Percentiles rank a stretch among this genome's conserved stretches.
phyloP scores from a whole-genome alignment of 2,113 vertebrate species.

The Leucosticte australis region DNA sequence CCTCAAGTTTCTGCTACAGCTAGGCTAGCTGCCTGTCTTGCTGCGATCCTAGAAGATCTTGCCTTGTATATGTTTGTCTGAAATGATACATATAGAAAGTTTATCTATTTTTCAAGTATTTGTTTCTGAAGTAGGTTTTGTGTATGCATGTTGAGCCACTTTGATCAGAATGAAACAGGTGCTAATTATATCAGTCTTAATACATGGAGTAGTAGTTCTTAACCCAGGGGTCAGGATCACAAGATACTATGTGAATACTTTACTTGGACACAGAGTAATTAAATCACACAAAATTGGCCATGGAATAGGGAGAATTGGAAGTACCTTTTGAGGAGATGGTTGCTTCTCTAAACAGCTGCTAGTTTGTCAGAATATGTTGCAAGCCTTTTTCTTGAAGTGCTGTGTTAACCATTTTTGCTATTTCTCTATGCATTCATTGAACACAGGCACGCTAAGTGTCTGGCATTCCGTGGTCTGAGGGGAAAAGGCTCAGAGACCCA shows the following conservation, averaged over 20 bases:
- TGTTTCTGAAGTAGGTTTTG: background rate
- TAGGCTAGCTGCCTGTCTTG: background rate
- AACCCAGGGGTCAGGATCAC: background rate
- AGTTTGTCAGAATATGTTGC: background rate
- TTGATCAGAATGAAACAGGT: background rate
- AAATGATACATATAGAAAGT: background rate
- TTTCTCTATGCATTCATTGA: background rate
- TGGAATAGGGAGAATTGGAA: background rate
- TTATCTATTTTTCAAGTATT: background rate
- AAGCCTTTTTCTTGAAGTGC: background rate
- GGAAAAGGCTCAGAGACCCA: background rate
- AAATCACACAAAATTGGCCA: background rate
- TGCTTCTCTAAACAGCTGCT: background rate
- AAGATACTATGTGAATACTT: background rate
- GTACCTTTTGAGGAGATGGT: background rate
- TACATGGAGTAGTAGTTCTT: background rate
- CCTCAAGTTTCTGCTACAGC: background rate
- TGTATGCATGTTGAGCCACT: background rate
- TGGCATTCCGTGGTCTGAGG: background rate
- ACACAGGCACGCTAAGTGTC: background rate
- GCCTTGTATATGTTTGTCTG: background rate
- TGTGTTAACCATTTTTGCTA: background rate
- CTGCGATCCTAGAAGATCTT: background rate
- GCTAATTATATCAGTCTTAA: background rate
- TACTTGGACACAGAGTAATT: background rate